Base-by-base conservation (phyloP, 2,113 vertebrate species). In the Ceuthmochares aereus region DNA sequence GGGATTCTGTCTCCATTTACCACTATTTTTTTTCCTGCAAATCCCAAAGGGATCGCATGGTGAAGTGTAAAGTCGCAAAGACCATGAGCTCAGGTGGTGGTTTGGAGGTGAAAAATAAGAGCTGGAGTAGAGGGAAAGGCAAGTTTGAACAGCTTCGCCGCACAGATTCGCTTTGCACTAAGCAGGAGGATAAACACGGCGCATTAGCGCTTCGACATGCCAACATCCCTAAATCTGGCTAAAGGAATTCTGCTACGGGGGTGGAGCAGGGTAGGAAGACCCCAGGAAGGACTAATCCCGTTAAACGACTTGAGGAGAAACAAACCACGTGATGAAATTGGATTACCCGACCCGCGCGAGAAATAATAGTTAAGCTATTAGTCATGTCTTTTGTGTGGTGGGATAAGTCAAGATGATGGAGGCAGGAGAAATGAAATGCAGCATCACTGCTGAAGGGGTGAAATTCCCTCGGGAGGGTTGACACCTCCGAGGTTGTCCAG, bases 341-440 rank as follows among this genome's bases (percentile, higher is more conserved):
- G 95, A 96, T 97, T 96, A 95, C 62, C 67, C 75, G 40, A 19
- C 27, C 36, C 26, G 3, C 6, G 4, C 27, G 9, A 52, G 67
- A 83, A 95, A 95, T 85, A 95, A 96, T 87, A 62, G 91, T 73
- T 49, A 84, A 82, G 79, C 93, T 94, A 54, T 96, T 94, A 94
- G 93, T 88, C 85, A 84, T 13, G 76, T 93, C 92, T 94, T 0
- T 96, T 92, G 90, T 90, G 84, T 19, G 10, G 40, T 2, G 0
- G 84, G 68, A n/a, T 43, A 87, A 89, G 92, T 77, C 63, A 55
- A 74, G 76, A n/a, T 0, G 66, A 85, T 86, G 94, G 36, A 40
- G 76, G 72, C 62, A 86, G 67, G 78, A 49, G 49, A 59, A 84
- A 51, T 36, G 66, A 94, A 88, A 83, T 60, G 55, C 74, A 66